Evolutionary conservation across 1,140 invertebrate species (phyloP), one percentile per base, ranked within the genome.

Genomic region (Elymnias hypermnestra): DNA sequence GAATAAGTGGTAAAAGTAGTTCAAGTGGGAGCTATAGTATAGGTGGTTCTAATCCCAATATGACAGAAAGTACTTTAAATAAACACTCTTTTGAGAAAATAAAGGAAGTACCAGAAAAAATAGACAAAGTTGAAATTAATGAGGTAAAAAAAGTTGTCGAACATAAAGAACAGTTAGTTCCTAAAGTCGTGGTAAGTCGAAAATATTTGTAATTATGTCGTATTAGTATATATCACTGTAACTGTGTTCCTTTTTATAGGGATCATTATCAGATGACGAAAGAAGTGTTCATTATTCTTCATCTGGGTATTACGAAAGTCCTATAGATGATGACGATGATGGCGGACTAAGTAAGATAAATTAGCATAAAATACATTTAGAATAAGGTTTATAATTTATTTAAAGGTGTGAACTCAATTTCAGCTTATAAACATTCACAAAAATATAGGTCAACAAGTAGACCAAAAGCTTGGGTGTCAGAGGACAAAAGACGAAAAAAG

Each of bases 261-360:
- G 88, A 40, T 90, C 89, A 15, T 69, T 90, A 49, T 90, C 90
- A 2, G 90, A 91, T 59, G 91, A 91, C 58, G 91, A 92, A 68
- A 85, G 88, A 69, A 92, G 90, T 73, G 90, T 89, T 23, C 91
- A 91, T 45, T 92, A 92, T 63, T 93, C 92, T 31, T 93, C 93
- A 1, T 93, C 93, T 1, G 93, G 92, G 1, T 93, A 93, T 56
- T 94, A 94, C 65, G 92, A 93, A 64, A 93, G 92, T 66, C 93
- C 93, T 6, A 89, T 92, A 0, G 91, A 92, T 17, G 92, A 94
- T 58, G 88, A 85, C 6, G 83, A 87, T 53, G 83, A 87, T 58
- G 84, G 84, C 28, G 86, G 84, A 18, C 72, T 86, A 63, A 89
- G 88, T 89, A 84, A 72, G 73, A 36, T 43, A 45, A 23, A 41